phyloP scores from a whole-genome alignment of 2,113 vertebrate genomes.

The Psephotus haematonotus region DNA sequence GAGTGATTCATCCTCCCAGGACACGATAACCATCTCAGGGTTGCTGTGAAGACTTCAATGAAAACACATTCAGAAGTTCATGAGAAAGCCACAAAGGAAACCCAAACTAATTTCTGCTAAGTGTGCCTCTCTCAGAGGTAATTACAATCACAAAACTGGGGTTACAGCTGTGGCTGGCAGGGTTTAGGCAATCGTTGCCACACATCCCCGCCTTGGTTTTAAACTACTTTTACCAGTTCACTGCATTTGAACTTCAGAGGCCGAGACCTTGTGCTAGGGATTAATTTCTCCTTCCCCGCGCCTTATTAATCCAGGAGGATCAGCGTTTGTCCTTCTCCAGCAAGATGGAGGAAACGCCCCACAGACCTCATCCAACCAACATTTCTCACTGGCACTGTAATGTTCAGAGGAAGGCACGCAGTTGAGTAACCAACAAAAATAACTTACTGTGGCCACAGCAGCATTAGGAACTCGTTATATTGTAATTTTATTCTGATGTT shows the following conservation, averaged over 20 bases:
- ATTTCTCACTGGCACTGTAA: neutral
- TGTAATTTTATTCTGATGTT: neutral
- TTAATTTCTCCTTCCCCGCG: fast-evolving
- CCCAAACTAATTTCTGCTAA: constrained; percentile 26
- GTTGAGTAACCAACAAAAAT: neutral
- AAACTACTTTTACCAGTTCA: neutral
- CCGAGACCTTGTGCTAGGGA: too few species aligned
- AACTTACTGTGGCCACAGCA: neutral
- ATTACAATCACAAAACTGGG: neutral
- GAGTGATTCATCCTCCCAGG: neutral
- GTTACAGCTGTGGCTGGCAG: neutral
- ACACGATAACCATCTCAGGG: neutral
- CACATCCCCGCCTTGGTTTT: neutral
- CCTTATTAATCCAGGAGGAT: neutral
- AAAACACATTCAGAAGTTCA: neutral
- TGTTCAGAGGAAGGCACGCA: too few species aligned
- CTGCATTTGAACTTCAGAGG: neutral
- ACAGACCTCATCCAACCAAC: neutral
- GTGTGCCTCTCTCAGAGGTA: neutral
- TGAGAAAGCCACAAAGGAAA: constrained; percentile 42
- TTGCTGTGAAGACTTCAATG: neutral
- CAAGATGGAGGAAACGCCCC: neutral
- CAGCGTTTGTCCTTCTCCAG: fast-evolving
- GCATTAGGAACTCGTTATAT: fast-evolving
- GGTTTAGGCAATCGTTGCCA: neutral